Evolutionary conservation across 2,888 invertebrate species (phyloP).

Genomic region (Eudasyphora cyanicolor): DNA sequence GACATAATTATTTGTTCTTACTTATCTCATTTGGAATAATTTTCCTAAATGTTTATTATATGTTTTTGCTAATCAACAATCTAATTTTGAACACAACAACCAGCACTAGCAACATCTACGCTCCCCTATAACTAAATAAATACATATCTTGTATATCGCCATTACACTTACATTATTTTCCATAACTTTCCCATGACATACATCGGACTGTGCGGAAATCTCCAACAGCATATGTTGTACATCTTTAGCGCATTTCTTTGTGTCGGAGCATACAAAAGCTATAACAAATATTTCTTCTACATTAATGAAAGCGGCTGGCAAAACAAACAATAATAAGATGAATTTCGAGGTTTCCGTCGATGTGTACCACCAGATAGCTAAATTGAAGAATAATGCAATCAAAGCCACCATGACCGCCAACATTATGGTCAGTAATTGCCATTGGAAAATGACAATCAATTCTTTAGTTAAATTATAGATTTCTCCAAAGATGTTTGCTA

Average conservation of each 20-base stretch:
- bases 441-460: conserved; percentile 29
- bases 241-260: conserved; percentile 5
- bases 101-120: too few species aligned
- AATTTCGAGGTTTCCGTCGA: conserved; percentile 3
- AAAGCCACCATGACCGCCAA: conserved; percentile 37
- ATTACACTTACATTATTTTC: conserved; percentile 10
- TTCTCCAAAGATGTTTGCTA: conserved; percentile 15
- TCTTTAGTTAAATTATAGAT: background rate
- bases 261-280: conserved; percentile 20
- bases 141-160: too few species aligned
- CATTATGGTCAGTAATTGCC: conserved; percentile 37
- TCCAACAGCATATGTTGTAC: conserved; percentile 2
- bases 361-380: conserved; percentile 42
- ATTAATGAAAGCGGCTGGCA: conserved; percentile 16
- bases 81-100: too few species aligned
- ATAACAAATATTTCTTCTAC: conserved; percentile 23
- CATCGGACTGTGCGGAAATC: background rate
- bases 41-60: too few species aligned
- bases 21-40: too few species aligned
- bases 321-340: background rate
- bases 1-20: too few species aligned
- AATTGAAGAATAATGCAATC: conserved; percentile 27
- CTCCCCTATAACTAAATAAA: too few species aligned
- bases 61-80: too few species aligned
- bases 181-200: background rate